Conservation (phyloP, 2,888 invertebrate species). For the Xestia ashworthii region DNA sequence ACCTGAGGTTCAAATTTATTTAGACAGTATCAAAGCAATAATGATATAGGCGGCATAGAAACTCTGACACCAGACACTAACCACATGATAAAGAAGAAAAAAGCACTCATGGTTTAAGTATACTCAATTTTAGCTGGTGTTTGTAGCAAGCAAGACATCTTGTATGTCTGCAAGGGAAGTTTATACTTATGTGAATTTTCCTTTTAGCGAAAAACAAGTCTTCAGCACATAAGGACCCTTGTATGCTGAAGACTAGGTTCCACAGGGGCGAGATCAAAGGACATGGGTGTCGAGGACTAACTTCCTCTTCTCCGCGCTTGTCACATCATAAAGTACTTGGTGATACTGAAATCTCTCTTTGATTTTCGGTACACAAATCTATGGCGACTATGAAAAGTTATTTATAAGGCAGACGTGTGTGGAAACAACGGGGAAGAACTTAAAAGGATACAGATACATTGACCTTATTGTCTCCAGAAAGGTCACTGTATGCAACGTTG, state of each 20-base stretch:
- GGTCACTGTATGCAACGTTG: background rate
- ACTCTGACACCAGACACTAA: too few relatives aligned
- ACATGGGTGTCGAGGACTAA: background rate
- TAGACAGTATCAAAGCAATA: background rate
- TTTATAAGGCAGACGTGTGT: background rate
- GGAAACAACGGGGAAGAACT: background rate
- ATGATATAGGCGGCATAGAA: too few relatives aligned
- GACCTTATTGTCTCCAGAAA: background rate
- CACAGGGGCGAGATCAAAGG: background rate
- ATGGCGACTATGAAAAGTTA: background rate
- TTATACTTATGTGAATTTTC: background rate
- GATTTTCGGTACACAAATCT: background rate
- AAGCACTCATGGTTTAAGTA: background rate
- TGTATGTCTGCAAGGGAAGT: background rate
- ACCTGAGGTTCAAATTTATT: background rate
- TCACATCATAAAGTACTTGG: background rate
- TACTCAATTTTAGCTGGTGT: background rate
- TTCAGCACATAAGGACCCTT: background rate
- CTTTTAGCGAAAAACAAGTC: background rate
- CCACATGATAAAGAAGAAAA: too few relatives aligned
- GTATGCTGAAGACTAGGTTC: background rate
- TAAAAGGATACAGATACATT: background rate
- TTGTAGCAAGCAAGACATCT: background rate
- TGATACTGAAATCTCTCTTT: background rate
- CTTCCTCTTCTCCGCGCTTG: conserved; percentile 15